Percentiles rank a stretch among this genome's conserved stretches.
These are phyloP conservation scores for Centrocercus urophasianus DNA, from an alignment of 2,113 vertebrate genomes.

Conservation along the genomic window DNA sequence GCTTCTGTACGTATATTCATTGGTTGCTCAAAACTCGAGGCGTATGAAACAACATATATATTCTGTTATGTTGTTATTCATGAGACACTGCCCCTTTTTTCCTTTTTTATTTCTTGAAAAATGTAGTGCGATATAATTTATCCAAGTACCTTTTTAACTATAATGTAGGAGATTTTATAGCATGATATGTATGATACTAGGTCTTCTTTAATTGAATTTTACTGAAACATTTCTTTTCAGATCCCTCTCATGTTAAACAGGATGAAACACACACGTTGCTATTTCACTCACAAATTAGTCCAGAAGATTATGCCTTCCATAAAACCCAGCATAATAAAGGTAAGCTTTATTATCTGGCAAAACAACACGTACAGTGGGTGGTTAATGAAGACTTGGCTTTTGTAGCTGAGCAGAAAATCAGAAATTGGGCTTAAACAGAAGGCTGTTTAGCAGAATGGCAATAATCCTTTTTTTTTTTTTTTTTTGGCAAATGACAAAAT, in stretches of 20 bases:
- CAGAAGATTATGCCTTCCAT: slow-evolving; percentile 66
- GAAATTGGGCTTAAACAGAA: not conserved
- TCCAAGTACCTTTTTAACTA: not conserved
- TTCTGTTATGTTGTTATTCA: not conserved
- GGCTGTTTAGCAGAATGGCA: not conserved
- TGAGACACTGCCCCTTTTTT: not conserved
- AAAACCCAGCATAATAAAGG: slow-evolving; percentile 32
- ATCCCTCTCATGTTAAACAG: slow-evolving; percentile 50
- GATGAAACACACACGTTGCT: slow-evolving; percentile 67
- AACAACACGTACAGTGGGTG: not conserved
- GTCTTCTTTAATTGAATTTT: not conserved
- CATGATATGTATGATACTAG: not conserved
- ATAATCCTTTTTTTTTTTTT: not conserved
- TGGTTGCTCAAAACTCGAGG: not conserved
- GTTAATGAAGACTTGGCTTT: not conserved
- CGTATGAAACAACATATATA: not conserved
- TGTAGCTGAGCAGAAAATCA: not conserved
- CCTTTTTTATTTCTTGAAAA: slow-evolving; percentile 4
- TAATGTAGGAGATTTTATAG: not conserved
- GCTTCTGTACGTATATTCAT: not conserved
- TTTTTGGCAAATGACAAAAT: not conserved
- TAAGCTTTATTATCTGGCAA: slow-evolving; percentile 30
- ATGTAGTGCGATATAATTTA: not conserved
- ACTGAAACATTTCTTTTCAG: slow-evolving; percentile 51
- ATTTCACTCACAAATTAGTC: slow-evolving; percentile 83